These are phyloP conservation scores for Himalopsyche japonica DNA, from an alignment of 2,888 invertebrate genomes.

Conservation along the genomic window DNA sequence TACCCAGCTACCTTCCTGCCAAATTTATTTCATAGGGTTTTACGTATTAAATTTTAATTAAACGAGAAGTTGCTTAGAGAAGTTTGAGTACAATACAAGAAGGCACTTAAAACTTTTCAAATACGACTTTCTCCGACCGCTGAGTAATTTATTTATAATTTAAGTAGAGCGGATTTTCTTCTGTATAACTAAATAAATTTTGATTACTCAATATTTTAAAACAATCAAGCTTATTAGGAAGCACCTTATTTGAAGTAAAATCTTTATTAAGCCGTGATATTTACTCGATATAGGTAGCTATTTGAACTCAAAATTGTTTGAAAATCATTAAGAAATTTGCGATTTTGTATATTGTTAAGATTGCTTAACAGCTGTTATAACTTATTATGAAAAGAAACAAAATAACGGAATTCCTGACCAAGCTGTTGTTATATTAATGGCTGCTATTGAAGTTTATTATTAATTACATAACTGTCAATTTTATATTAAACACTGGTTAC, in stretches of 20 bases:
- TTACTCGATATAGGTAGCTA: not conserved
- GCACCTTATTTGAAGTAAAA: not conserved
- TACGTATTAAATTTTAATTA: slow-evolving; percentile 28
- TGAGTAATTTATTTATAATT: slow-evolving; percentile 29
- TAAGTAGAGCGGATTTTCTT: slow-evolving; percentile 22
- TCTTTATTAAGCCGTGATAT: not conserved
- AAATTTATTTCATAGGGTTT: slow-evolving; percentile 26
- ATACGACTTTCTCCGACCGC: slow-evolving; percentile 20
- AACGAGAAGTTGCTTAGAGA: slow-evolving; percentile 18
- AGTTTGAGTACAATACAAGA: slow-evolving; percentile 29
- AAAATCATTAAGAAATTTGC: too few relatives aligned
- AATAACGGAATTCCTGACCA: too few relatives aligned
- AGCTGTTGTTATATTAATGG: too few relatives aligned
- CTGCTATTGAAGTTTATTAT: too few relatives aligned
- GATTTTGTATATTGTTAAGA: too few relatives aligned
- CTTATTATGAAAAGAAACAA: too few relatives aligned
- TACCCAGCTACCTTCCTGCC: not conserved
- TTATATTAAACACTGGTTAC: too few relatives aligned
- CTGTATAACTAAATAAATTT: slow-evolving; percentile 26
- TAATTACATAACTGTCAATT: too few relatives aligned
- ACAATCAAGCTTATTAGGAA: not conserved
- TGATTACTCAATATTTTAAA: slow-evolving; percentile 17
- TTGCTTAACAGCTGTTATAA: too few relatives aligned
- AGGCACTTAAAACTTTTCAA: slow-evolving; percentile 29
- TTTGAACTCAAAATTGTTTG: not conserved